These are phyloP conservation scores for Oxycera nigricornis DNA, from an alignment of 2,888 invertebrate genomes.

Conservation along the genomic window DNA sequence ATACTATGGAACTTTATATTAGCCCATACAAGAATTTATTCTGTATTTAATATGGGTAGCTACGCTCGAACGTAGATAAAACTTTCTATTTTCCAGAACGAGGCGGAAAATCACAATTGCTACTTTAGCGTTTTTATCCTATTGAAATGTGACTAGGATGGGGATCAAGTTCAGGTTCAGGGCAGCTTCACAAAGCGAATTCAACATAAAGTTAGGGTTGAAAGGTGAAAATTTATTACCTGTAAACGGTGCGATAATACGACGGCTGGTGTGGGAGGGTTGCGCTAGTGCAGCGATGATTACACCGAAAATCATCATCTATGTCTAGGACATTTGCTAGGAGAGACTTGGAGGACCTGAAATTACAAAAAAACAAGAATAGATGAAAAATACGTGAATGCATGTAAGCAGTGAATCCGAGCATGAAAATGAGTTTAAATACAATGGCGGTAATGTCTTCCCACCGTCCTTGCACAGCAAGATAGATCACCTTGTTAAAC, in stretches of 20 bases:
- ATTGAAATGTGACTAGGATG: neutral
- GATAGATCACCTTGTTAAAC: constrained; percentile 21
- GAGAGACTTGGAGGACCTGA: constrained; percentile 88
- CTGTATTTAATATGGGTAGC: neutral
- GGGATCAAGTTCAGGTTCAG: neutral
- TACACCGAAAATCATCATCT: constrained; percentile 92
- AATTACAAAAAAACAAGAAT: constrained; percentile 26
- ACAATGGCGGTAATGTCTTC: constrained; percentile 11
- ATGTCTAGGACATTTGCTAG: constrained; percentile 96
- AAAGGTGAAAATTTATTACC: constrained; percentile 60
- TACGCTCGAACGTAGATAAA: neutral
- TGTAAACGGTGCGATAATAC: constrained; percentile 77
- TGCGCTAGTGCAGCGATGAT: constrained; percentile 68
- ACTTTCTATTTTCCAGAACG: constrained; percentile 11
- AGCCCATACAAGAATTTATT: neutral
- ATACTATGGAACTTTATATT: no score
- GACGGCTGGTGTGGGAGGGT: constrained; percentile 67
- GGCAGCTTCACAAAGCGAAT: neutral
- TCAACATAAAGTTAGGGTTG: constrained; percentile 38
- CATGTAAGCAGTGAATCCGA: neutral
- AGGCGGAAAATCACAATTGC: neutral
- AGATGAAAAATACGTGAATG: constrained; percentile 11
- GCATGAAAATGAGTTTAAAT: constrained; percentile 6
- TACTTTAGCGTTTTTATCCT: constrained; percentile 2
- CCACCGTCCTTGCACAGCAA: neutral